Percentiles rank a stretch among this genome's conserved stretches.
phyloP scores from a whole-genome alignment of 2,888 invertebrate genomes.

The Artemia sinica region DNA sequence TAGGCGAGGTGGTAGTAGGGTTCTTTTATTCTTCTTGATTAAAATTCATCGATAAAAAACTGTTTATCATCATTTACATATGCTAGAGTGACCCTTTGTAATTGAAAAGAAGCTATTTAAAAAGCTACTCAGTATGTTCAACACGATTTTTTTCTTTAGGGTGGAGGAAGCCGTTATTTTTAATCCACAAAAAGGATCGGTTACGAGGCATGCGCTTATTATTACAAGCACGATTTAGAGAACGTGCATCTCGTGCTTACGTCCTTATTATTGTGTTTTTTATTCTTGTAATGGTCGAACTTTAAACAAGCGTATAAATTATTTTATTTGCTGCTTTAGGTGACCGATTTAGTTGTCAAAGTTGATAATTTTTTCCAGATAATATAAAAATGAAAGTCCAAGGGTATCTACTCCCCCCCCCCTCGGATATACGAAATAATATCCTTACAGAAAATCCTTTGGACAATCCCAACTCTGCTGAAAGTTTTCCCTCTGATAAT shows the following conservation, averaged over 20 bases:
- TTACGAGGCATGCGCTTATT: background rate
- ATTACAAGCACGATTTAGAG: background rate
- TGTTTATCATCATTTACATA: conserved; percentile 11
- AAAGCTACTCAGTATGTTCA: conserved; percentile 6
- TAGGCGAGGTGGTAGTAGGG: background rate
- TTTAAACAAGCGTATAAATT: background rate
- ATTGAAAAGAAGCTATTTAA: conserved; percentile 1
- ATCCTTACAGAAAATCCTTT: too few relatives aligned
- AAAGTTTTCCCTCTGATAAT: too few relatives aligned
- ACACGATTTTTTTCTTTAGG: background rate
- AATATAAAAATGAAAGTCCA: too few relatives aligned
- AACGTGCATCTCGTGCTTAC: too few relatives aligned
- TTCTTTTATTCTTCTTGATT: conserved; percentile 11
- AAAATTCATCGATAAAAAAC: background rate
- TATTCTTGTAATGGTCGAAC: background rate
- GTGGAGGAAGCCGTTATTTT: background rate
- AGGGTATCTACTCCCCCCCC: too few relatives aligned
- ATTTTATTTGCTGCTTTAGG: background rate
- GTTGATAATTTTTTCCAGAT: too few relatives aligned
- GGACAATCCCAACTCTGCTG: too few relatives aligned
- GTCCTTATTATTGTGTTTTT: background rate
- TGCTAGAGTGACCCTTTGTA: conserved; percentile 7
- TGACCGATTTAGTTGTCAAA: background rate
- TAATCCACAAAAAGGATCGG: conserved; percentile 6
- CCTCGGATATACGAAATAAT: too few relatives aligned